These are phyloP conservation scores for Alcedo quadribrachys DNA, from an alignment of 2,797 vertebrate species.

Conservation along the genomic window DNA sequence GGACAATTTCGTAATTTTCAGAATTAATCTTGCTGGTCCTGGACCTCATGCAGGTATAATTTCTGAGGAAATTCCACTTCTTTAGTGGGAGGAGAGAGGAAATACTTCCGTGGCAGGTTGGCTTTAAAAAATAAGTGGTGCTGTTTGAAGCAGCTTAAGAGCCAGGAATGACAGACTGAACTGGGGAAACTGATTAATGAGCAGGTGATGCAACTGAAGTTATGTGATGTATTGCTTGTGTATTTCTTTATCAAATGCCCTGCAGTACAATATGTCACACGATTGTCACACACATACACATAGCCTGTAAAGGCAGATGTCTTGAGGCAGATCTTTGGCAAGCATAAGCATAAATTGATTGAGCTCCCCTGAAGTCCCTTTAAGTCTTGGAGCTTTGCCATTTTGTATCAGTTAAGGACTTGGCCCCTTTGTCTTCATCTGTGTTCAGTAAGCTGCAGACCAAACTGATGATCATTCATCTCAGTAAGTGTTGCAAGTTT, in stretches of 20 bases:
- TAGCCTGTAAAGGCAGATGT: background rate
- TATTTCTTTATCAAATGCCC: conserved; percentile 45
- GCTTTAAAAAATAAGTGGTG: conserved; percentile 49
- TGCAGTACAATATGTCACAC: background rate
- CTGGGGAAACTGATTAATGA: background rate
- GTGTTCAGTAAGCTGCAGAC: conserved; percentile 12
- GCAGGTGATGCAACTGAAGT: background rate
- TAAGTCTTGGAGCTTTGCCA: background rate
- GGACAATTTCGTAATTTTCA: background rate
- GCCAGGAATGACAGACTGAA: conserved; percentile 11
- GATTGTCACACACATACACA: background rate
- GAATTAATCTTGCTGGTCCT: background rate
- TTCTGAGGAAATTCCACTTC: conserved; percentile 40
- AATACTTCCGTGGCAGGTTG: conserved; percentile 46
- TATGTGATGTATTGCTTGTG: conserved; percentile 6
- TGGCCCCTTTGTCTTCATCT: background rate
- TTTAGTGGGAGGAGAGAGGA: background rate
- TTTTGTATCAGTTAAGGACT: background rate
- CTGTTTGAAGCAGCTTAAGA: conserved; percentile 37
- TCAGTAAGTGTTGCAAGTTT: conserved; percentile 24
- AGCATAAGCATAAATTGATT: background rate
- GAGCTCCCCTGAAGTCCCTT: background rate
- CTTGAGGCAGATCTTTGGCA: background rate
- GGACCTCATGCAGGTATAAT: background rate
- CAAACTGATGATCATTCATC: background rate